A percentile compares a stretch with the other conserved stretches of the same genome.
Evolutionary conservation across 2,888 invertebrate genomes (phyloP).

Genomic region (Mimas tiliae): DNA sequence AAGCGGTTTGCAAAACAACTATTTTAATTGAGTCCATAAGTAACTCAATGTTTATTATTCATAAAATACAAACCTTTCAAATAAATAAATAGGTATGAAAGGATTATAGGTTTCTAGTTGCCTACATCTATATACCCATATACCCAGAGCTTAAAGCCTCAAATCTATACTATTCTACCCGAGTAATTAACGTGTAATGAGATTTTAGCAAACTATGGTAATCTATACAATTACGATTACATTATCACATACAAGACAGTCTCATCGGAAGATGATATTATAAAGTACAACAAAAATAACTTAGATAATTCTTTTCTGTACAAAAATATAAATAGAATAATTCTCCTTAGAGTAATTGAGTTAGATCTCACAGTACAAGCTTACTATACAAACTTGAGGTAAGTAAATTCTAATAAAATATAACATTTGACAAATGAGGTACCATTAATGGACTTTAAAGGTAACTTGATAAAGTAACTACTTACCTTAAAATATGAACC

Average conservation of each 20-base stretch:
- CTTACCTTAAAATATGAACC: conserved; percentile 38
- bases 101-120: conserved; percentile 4
- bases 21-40: not conserved
- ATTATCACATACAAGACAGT: conserved; percentile 72
- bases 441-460: conserved; percentile 14
- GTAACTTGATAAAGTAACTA: conserved; percentile 29
- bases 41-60: not conserved
- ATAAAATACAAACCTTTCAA: not conserved
- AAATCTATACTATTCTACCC: conserved; percentile 16
- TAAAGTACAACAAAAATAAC: conserved; percentile 59
- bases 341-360: conserved; percentile 20
- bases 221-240: conserved; percentile 56
- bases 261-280: conserved; percentile 61
- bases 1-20: conserved; percentile 1
- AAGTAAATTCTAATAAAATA: conserved; percentile 23
- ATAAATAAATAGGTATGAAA: not conserved
- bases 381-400: conserved; percentile 14
- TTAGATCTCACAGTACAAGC: conserved; percentile 23
- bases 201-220: conserved; percentile 31
- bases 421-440: conserved; percentile 9
- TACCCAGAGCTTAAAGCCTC: conserved; percentile 38
- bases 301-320: conserved; percentile 40
- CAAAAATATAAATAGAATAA: conserved; percentile 46
- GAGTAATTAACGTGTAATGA: conserved; percentile 17
- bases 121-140: conserved; percentile 7